phyloP scores from a whole-genome alignment of 2,797 vertebrate species.

The Dendrocincla tyrannina region DNA sequence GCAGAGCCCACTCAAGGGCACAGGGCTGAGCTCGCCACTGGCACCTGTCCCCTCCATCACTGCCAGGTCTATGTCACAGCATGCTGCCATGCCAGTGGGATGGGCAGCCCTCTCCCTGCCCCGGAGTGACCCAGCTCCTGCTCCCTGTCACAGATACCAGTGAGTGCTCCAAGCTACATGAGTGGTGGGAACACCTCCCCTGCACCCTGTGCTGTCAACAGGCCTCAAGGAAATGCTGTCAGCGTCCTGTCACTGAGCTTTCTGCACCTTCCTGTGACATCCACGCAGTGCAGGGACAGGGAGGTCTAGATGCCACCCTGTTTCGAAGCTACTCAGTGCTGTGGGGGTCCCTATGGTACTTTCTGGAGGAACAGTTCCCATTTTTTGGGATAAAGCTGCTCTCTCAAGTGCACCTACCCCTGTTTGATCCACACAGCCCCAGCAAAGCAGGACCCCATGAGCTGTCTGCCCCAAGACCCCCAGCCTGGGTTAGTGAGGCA shows the following conservation, averaged over 20 bases:
- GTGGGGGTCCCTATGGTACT: neutral
- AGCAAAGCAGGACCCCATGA: neutral
- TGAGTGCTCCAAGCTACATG: neutral
- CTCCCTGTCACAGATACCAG: neutral
- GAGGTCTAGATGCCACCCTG: neutral
- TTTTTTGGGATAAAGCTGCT: neutral
- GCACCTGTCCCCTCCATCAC: neutral
- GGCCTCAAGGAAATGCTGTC: neutral
- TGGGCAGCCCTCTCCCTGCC: neutral
- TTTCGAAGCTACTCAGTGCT: neutral
- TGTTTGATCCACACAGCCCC: neutral
- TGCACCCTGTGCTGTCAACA: neutral
- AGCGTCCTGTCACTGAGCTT: neutral
- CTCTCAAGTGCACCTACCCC: neutral
- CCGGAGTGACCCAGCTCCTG: neutral
- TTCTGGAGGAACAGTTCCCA: neutral
- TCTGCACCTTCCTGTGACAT: neutral
- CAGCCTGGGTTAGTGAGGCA: neutral
- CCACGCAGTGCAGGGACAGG: rapidly evolving
- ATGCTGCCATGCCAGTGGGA: rapidly evolving
- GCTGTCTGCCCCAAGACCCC: neutral
- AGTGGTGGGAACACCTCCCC: neutral
- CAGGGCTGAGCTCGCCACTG: neutral
- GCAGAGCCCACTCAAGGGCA: neutral
- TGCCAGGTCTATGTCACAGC: neutral